These are phyloP conservation scores for Labeo rohita DNA, from an alignment of 2,113 vertebrate genomes.

Conservation along the genomic window DNA sequence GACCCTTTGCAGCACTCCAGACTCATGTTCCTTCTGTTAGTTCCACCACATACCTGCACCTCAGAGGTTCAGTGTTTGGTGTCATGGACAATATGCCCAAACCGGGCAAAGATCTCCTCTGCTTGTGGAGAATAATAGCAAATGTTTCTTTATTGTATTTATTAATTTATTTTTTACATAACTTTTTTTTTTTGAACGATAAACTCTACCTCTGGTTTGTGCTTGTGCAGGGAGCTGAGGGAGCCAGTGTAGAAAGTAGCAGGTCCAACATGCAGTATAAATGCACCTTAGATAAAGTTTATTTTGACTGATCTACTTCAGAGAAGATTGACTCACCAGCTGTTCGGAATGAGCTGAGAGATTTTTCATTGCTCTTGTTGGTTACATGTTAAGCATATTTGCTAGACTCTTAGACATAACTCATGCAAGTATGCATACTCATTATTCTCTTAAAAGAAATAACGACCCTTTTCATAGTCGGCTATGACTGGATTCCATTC, in stretches of 20 bases:
- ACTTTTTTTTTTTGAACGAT: slow-evolving; percentile 27
- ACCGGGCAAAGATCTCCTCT: slow-evolving; percentile 56
- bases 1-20: slow-evolving; percentile 31
- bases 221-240: slow-evolving; percentile 30
- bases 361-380: not conserved
- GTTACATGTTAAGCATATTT: not conserved
- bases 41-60: slow-evolving; percentile 40
- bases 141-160: slow-evolving; percentile 27
- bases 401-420: slow-evolving; percentile 5
- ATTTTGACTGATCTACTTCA: slow-evolving; percentile 43
- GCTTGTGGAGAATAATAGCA: slow-evolving; percentile 60
- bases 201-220: slow-evolving; percentile 50
- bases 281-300: slow-evolving; percentile 36
- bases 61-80: slow-evolving; percentile 45
- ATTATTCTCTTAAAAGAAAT: not conserved
- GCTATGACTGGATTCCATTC: not conserved
- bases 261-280: slow-evolving; percentile 3
- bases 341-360: slow-evolving; percentile 24
- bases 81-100: slow-evolving; percentile 34
- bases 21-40: slow-evolving; percentile 31
- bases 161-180: not conserved
- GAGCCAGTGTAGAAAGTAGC: slow-evolving; percentile 1
- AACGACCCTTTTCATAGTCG: not conserved
- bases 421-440: not conserved
- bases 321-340: slow-evolving; percentile 46